phyloP scores from a whole-genome alignment of 2,113 vertebrate genomes.

The Coturnix japonica region DNA sequence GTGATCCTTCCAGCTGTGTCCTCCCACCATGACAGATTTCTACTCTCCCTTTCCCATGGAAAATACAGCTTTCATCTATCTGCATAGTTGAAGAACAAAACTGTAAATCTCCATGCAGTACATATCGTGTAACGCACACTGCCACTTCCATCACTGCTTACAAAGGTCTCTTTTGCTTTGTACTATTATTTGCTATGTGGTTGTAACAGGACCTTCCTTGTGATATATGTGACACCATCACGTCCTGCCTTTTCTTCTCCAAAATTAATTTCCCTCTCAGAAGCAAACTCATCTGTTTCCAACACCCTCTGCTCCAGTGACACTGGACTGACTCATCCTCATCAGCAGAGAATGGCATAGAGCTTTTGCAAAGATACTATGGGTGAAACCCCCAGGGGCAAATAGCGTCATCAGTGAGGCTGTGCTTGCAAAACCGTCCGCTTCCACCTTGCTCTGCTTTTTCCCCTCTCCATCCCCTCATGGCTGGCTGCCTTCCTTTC shows the following conservation, averaged over 20 bases:
- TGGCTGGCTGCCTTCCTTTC: rapidly evolving
- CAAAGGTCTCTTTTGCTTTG: neutral
- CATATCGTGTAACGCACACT: rapidly evolving
- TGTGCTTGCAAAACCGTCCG: neutral
- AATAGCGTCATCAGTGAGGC: rapidly evolving
- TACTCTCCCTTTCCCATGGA: neutral
- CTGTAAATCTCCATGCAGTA: neutral
- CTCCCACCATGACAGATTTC: too few species aligned
- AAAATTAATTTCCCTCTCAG: rapidly evolving
- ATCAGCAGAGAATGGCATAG: neutral
- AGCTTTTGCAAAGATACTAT: neutral
- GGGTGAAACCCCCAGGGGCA: neutral
- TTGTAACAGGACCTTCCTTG: neutral
- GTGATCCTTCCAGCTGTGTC: neutral
- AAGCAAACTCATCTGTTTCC: neutral
- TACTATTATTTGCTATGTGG: neutral
- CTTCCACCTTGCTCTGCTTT: neutral
- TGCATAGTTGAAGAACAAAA: neutral
- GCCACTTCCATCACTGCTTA: neutral
- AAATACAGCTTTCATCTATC: neutral
- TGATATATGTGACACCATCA: neutral
- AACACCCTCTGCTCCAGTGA: neutral
- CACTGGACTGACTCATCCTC: neutral
- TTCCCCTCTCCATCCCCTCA: neutral
- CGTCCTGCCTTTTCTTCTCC: neutral